phyloP scores from a whole-genome alignment of 2,797 vertebrate species.

The Uromys caudimaculatus region DNA sequence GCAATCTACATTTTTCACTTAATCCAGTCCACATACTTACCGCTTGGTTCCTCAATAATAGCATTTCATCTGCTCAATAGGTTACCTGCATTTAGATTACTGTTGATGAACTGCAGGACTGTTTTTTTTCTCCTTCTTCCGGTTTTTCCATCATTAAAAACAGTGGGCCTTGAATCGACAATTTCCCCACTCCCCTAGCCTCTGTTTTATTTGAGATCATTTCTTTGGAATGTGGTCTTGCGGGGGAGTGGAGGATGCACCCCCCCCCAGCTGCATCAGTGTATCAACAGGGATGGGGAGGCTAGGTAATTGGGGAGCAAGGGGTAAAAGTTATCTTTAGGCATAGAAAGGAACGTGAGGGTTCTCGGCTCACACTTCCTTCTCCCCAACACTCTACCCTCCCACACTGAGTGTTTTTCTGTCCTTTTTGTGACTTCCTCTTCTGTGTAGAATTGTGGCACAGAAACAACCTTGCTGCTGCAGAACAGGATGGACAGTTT shows the following conservation, averaged over 20 bases:
- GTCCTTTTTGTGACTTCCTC: conserved; percentile 46
- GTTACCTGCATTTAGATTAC: conserved; percentile 22
- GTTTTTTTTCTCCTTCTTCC: background rate
- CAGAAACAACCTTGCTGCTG: background rate
- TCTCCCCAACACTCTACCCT: background rate
- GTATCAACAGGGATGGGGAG: background rate
- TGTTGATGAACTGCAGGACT: conserved; percentile 24
- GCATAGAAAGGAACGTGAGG: conserved; percentile 19
- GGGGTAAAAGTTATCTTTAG: background rate
- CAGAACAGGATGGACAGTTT: background rate
- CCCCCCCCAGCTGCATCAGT: background rate
- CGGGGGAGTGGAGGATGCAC: background rate
- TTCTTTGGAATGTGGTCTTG: conserved; percentile 48
- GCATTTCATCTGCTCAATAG: background rate
- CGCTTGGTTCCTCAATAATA: conserved; percentile 19
- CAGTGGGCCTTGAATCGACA: conserved; percentile 2
- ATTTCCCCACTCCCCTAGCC: background rate
- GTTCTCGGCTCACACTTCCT: conserved; percentile 47
- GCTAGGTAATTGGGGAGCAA: background rate
- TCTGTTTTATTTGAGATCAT: background rate
- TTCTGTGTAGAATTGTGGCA: conserved; percentile 5
- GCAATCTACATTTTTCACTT: conserved; percentile 37
- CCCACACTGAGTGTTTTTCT: conserved; percentile 14
- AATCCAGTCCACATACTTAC: background rate
- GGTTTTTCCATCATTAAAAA: conserved; percentile 22